Evolutionary conservation across 2,888 invertebrate species (phyloP).

Genomic region (Galerucella nymphaeae): DNA sequence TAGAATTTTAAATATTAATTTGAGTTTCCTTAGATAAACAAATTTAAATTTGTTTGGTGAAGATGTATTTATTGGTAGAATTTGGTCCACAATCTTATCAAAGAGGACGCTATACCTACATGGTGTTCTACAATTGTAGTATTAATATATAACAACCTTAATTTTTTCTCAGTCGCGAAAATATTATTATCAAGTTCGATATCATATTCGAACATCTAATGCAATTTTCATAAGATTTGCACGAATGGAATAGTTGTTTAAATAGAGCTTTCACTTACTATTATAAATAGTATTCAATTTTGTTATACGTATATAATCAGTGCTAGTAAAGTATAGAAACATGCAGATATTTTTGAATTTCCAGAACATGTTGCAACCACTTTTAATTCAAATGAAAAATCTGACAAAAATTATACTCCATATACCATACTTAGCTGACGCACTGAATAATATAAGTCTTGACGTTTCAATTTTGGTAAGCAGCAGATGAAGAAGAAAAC

Average conservation of each 20-base stretch:
- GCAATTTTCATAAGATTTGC: constrained; percentile 14
- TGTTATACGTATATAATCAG: neutral
- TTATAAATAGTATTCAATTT: constrained; percentile 16
- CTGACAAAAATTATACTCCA: no score
- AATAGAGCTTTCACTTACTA: constrained; percentile 16
- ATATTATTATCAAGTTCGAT: constrained; percentile 9
- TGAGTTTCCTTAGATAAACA: neutral
- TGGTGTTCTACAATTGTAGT: constrained; percentile 13
- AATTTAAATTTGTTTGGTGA: neutral
- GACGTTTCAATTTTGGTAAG: neutral
- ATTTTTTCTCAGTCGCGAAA: constrained; percentile 5
- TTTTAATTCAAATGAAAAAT: neutral
- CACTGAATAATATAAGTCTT: constrained; percentile 19
- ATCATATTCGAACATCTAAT: constrained; percentile 16
- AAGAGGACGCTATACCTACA: constrained; percentile 14
- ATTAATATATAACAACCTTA: neutral
- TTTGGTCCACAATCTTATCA: constrained; percentile 3
- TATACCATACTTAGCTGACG: neutral
- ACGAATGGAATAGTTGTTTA: constrained; percentile 12
- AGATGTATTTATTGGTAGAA: constrained; percentile 2
- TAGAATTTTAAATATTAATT: neutral
- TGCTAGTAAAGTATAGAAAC: neutral
- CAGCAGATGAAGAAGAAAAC: no score
- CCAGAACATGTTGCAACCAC: neutral
- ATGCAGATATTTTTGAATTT: neutral